These are phyloP conservation scores for Synergus japonicus DNA, from an alignment of 2,888 invertebrate species.

Conservation along the genomic window DNA sequence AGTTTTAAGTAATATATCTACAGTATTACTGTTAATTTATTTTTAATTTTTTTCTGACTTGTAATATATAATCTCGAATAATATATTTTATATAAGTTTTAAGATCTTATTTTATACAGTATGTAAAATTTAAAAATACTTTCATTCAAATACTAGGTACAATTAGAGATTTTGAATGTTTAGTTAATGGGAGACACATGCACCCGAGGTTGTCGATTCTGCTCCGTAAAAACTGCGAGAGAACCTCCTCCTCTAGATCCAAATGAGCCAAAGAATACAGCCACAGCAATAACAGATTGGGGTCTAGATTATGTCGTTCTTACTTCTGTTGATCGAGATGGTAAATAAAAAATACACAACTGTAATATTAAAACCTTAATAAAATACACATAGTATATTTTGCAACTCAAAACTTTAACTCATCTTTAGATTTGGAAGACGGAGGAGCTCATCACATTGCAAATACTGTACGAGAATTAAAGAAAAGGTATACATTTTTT, in stretches of 20 bases:
- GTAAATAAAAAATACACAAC: slow-evolving; percentile 77
- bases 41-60: too few species aligned
- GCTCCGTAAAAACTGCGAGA: slow-evolving; percentile 97
- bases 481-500: slow-evolving; percentile 64
- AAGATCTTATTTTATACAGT: too few species aligned
- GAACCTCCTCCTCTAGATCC: slow-evolving; percentile 93
- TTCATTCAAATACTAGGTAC: too few species aligned
- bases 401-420: not conserved
- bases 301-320: slow-evolving; percentile 98
- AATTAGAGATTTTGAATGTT: slow-evolving; percentile 22
- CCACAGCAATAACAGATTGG: slow-evolving; percentile 94
- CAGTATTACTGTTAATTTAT: too few species aligned
- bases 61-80: too few species aligned
- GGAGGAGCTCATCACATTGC: slow-evolving; percentile 97
- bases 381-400: not conserved
- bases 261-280: slow-evolving; percentile 94
- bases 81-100: too few species aligned
- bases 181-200: slow-evolving; percentile 99
- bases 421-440: slow-evolving; percentile 89
- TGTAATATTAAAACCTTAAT: not conserved
- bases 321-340: slow-evolving; percentile 98
- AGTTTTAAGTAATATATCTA: too few species aligned
- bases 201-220: slow-evolving; percentile 98
- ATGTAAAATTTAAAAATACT: too few species aligned
- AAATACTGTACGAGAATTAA: slow-evolving; percentile 81